Conservation (phyloP, 2,797 vertebrate genomes). For the Parambassis ranga region DNA sequence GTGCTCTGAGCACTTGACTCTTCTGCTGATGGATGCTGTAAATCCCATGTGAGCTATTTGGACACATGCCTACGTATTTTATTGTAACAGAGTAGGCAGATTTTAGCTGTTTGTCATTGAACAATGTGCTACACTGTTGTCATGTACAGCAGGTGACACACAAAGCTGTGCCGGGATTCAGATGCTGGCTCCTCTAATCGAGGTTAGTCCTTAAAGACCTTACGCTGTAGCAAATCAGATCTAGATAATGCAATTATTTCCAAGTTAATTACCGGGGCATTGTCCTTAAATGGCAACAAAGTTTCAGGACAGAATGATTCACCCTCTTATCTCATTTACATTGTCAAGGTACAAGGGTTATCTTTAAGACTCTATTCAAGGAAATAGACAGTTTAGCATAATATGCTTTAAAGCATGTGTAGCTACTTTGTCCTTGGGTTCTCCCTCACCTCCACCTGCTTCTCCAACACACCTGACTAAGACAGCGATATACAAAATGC, state of each 20-base stretch:
- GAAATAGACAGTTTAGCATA: too few relatives aligned
- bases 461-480: too few relatives aligned
- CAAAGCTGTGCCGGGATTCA: background rate
- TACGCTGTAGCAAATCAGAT: background rate
- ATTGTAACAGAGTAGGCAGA: background rate
- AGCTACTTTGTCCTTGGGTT: too few relatives aligned
- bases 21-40: background rate
- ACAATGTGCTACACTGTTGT: slow-evolving; percentile 9
- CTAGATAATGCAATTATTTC: slow-evolving; percentile 1
- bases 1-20: background rate
- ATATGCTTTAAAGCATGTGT: too few relatives aligned
- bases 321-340: background rate
- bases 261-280: background rate
- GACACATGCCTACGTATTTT: background rate
- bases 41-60: background rate
- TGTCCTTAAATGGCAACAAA: background rate
- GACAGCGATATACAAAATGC: too few relatives aligned
- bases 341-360: background rate
- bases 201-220: background rate
- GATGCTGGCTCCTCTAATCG: background rate
- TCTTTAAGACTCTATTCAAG: too few relatives aligned
- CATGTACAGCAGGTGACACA: background rate
- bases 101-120: background rate
- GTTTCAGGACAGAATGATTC: background rate
- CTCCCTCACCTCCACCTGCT: too few relatives aligned